A percentile compares a stretch with the other conserved stretches of the same genome.
phyloP scores from a whole-genome alignment of 2,888 invertebrate species.

The Campoplex nolae region DNA sequence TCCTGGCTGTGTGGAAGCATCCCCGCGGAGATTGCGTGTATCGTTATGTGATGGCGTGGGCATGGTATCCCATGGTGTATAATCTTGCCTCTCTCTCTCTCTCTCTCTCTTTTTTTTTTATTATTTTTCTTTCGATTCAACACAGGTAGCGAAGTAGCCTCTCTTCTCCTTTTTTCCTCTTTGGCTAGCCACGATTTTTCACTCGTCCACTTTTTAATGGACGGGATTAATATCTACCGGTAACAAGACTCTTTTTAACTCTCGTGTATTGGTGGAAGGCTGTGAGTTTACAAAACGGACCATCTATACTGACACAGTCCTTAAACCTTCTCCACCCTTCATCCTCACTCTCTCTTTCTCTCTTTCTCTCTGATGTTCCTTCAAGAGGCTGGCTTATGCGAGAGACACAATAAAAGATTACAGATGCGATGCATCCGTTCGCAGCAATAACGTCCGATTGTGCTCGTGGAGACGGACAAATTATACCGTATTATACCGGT shows the following conservation, averaged over 20 bases:
- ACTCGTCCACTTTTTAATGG: constrained; percentile 84
- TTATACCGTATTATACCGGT: constrained; percentile 83
- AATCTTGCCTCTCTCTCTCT: constrained; percentile 7
- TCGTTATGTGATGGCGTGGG: constrained; percentile 63
- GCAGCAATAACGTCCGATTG: constrained; percentile 84
- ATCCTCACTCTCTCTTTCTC: background rate
- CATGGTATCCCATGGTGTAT: constrained; percentile 67
- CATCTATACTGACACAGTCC: constrained; percentile 62
- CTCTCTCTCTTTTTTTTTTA: constrained; percentile 12
- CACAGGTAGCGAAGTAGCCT: constrained; percentile 77
- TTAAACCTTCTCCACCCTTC: constrained; percentile 30
- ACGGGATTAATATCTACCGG: constrained; percentile 83
- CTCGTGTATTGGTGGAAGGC: constrained; percentile 54
- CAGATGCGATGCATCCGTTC: constrained; percentile 83
- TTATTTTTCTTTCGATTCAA: constrained; percentile 70
- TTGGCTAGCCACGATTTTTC: constrained; percentile 81
- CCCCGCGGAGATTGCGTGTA: constrained; percentile 61
- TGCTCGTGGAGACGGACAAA: constrained; percentile 83
- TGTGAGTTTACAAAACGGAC: constrained; percentile 39
- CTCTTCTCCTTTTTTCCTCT: constrained; percentile 70
- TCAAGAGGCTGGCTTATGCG: constrained; percentile 59
- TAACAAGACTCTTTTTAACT: constrained; percentile 83
- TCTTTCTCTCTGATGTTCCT: constrained; percentile 12
- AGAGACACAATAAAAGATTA: constrained; percentile 82
- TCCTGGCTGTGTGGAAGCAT: constrained; percentile 54